Conservation (phyloP, 1,140 invertebrate genomes). For the Neodiprion pinetum region DNA sequence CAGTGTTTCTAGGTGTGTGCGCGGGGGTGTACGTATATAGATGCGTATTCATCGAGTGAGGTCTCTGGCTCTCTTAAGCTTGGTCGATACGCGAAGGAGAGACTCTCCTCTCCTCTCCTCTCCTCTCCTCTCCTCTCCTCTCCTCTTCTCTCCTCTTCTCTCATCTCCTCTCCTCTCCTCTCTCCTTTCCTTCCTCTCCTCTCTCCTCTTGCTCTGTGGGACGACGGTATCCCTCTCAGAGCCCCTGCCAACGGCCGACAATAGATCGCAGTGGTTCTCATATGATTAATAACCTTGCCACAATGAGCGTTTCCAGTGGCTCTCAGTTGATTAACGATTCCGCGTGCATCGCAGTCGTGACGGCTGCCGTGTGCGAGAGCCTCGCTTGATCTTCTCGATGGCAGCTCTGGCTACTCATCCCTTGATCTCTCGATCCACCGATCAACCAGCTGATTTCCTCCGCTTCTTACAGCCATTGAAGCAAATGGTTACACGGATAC, state of each 20-base stretch:
- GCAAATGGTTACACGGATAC: too few relatives aligned
- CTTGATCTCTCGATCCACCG: neutral
- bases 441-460: neutral
- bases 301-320: slow-evolving; percentile 54
- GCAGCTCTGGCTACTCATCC: neutral
- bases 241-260: slow-evolving; percentile 49
- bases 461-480: too few relatives aligned
- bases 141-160: slow-evolving; percentile 30
- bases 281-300: slow-evolving; percentile 61
- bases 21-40: neutral
- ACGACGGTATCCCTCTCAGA: slow-evolving; percentile 26
- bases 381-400: neutral
- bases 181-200: slow-evolving; percentile 24
- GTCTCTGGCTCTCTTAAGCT: slow-evolving; percentile 26
- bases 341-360: neutral
- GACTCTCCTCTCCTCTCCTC: slow-evolving; percentile 29
- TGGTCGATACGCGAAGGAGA: slow-evolving; percentile 40
- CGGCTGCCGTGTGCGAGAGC: neutral
- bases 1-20: neutral
- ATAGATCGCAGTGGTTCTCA: slow-evolving; percentile 59
- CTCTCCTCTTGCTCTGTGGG: neutral
- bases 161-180: slow-evolving; percentile 23
- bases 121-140: slow-evolving; percentile 15
- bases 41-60: neutral
- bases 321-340: slow-evolving; percentile 59